These are phyloP conservation scores for Helicolenus hilgendorfi DNA, from an alignment of 2,797 vertebrate genomes.

Conservation along the genomic window DNA sequence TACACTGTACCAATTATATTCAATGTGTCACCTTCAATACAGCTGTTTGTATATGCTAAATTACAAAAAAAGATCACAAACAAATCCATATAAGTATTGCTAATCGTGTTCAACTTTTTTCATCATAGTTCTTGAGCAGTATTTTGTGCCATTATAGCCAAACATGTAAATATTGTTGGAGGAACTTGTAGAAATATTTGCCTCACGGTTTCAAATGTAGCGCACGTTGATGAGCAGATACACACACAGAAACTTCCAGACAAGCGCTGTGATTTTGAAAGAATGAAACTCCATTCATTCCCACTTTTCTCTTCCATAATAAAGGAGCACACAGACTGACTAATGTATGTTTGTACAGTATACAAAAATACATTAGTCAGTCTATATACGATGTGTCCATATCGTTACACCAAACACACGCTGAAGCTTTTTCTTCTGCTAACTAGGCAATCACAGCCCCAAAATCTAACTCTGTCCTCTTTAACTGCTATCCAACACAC, in stretches of 20 bases:
- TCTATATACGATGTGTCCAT: slow-evolving; percentile 65
- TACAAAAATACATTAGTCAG: slow-evolving; percentile 73
- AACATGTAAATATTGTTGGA: not conserved
- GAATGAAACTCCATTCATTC: slow-evolving; percentile 32
- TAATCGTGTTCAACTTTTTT: not conserved
- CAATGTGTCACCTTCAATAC: not conserved
- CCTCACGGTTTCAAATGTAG: not conserved
- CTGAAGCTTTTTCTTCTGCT: slow-evolving; percentile 70
- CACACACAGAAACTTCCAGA: not conserved
- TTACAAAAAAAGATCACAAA: not conserved
- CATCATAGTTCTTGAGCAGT: not conserved
- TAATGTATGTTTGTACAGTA: slow-evolving; percentile 76
- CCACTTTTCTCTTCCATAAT: slow-evolving; percentile 29
- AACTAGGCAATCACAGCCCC: slow-evolving; percentile 75
- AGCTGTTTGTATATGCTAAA: not conserved
- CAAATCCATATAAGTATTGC: not conserved
- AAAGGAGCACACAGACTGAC: slow-evolving; percentile 59
- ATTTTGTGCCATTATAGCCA: not conserved
- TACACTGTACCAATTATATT: not conserved
- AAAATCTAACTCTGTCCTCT: slow-evolving; percentile 64
- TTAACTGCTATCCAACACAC: slow-evolving; percentile 54
- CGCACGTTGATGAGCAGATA: not conserved
- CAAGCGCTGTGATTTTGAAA: slow-evolving; percentile 10
- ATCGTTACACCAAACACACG: slow-evolving; percentile 63
- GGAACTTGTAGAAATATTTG: slow-evolving; percentile 8